Base-by-base conservation (phyloP, 2,888 invertebrate species). In the Crossocerus cetratus region DNA sequence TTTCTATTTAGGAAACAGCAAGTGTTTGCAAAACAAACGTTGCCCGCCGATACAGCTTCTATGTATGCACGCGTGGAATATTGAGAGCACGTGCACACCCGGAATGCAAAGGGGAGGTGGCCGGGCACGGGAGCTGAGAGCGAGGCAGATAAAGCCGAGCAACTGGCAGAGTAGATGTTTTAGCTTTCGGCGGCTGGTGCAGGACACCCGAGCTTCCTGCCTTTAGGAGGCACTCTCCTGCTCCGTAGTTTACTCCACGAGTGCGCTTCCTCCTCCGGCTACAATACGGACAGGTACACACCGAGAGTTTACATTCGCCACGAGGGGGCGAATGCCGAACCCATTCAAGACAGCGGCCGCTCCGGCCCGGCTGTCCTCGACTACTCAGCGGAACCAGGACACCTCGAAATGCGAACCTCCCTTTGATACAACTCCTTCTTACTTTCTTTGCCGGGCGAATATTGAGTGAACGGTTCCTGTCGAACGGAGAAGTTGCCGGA, bases 171-270 rank as follows among this genome's bases (percentile, higher is more conserved):
- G 32, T 32, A 65, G 74, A 76, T 79, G 74, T 82, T 84, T 83
- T 69, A 84, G 78, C 71, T 74, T 80, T 73, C 67, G 73, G 43
- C 42, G 22, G 69, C 56, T 62, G 67, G 66, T 55, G 16, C 45
- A 16, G 16, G 62, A 57, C 71, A 60, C 74, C 65, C 73, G 18
- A 55, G 20, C 32, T 32, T 32, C 32, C 32, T 32, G 64, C 60
- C 71, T 78, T 83, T 78, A 67, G 76, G 69, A 76, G 78, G 77
- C 83, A 81, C 83, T 85, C 85, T 83, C 77, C 83, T 32, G 32
- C 32, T 76, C 65, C 69, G 63, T 72, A 74, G 83, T 80, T 80
- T 72, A 67, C 63, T 69, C 68, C 55, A 23, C 63, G 32, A 68
- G 43, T 58, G 18, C 60, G 2, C 63, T 16, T 42, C 23, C 14